Evolutionary conservation across 2,888 invertebrate genomes (phyloP).

Genomic region (Physocephala rufipes): DNA sequence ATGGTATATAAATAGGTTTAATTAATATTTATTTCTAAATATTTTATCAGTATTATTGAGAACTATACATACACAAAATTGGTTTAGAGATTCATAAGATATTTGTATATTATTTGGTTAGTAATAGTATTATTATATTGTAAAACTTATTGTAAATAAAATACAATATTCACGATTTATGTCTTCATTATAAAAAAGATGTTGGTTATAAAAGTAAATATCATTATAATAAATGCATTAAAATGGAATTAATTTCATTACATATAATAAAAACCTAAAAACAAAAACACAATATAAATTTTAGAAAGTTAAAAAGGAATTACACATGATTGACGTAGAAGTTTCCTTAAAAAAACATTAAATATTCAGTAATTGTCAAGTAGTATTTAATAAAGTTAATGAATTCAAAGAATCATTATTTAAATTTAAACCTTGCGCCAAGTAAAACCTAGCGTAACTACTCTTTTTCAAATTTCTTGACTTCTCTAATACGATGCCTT

Average conservation of each 20-base stretch:
- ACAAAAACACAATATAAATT: neutral
- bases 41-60: constrained; percentile 12
- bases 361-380: neutral
- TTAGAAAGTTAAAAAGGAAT: constrained; percentile 11
- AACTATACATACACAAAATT: constrained; percentile 9
- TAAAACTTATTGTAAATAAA: too few relatives aligned
- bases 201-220: constrained; percentile 10
- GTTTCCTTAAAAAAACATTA: neutral
- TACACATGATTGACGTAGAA: constrained; percentile 4
- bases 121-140: too few relatives aligned
- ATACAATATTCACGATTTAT: constrained; percentile 2
- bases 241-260: constrained; percentile 7
- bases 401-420: neutral
- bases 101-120: neutral
- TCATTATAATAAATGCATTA: too few relatives aligned
- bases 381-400: neutral
- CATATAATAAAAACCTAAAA: neutral
- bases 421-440: neutral
- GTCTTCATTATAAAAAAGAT: constrained; percentile 15
- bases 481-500: too few relatives aligned
- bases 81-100: neutral
- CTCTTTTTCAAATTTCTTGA: too few relatives aligned
- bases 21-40: constrained; percentile 33
- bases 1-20: constrained; percentile 36
- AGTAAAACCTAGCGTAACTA: too few relatives aligned